Conservation (phyloP, 2,113 vertebrate genomes). For the Mesoclemmys tuberculata region DNA sequence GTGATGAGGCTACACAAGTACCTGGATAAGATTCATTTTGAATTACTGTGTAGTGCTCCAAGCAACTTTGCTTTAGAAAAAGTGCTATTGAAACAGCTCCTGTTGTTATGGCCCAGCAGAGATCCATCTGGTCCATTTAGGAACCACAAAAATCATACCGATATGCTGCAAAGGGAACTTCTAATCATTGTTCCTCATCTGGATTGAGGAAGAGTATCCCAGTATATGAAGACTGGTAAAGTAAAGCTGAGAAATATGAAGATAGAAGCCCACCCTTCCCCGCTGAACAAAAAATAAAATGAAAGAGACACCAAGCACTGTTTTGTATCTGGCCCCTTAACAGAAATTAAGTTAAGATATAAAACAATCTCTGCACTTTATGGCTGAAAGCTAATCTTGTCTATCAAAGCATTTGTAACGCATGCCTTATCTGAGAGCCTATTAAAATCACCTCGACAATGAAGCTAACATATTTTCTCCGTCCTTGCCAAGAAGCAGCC, state of each 20-base stretch:
- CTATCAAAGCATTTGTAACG: constrained; percentile 20
- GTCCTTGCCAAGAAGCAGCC: background rate
- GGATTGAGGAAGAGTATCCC: background rate
- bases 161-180: background rate
- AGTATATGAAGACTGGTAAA: background rate
- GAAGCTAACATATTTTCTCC: background rate
- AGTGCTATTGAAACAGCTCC: background rate
- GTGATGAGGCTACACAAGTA: background rate
- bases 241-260: background rate
- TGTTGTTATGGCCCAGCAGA: background rate
- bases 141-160: background rate
- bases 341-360: background rate
- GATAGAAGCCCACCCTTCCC: background rate
- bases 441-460: constrained; percentile 10
- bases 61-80: constrained; percentile 3
- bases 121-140: background rate
- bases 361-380: background rate
- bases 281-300: background rate
- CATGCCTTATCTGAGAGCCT: background rate
- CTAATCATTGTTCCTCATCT: background rate
- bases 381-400: constrained; percentile 20
- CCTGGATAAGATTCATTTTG: background rate
- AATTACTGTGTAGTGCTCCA: background rate
- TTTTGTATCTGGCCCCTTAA: background rate
- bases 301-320: background rate